Percentiles rank a stretch among this genome's conserved stretches.
Evolutionary conservation across 2,888 invertebrate species (phyloP).

Genomic region (Eremobia ochroleuca): DNA sequence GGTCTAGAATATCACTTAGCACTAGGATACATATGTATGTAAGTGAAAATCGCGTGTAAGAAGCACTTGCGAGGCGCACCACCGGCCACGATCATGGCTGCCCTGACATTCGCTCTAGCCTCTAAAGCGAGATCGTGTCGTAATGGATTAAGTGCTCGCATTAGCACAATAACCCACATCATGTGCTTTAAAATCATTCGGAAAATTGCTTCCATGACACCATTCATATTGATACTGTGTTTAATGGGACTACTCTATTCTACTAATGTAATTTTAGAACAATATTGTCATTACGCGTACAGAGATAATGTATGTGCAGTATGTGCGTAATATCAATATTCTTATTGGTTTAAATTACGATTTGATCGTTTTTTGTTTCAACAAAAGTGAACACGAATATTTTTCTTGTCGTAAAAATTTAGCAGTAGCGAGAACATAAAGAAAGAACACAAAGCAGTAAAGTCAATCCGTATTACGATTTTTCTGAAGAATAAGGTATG

Average conservation of each 20-base stretch:
- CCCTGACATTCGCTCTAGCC: slow-evolving; percentile 64
- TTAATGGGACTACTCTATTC: slow-evolving; percentile 52
- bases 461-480: background rate
- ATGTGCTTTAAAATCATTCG: slow-evolving; percentile 77
- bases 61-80: slow-evolving; percentile 3
- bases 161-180: slow-evolving; percentile 87
- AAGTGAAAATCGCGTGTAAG: slow-evolving; percentile 36
- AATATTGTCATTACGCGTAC: slow-evolving; percentile 35
- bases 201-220: slow-evolving; percentile 77
- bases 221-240: slow-evolving; percentile 73
- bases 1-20: background rate
- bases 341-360: background rate
- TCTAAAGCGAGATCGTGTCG: slow-evolving; percentile 71
- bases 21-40: background rate
- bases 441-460: background rate
- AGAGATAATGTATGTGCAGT: background rate
- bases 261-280: slow-evolving; percentile 47
- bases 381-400: background rate
- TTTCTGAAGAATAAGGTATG: background rate
- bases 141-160: slow-evolving; percentile 82
- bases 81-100: slow-evolving; percentile 49
- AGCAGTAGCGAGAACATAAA: background rate
- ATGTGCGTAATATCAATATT: slow-evolving; percentile 18
- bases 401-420: background rate
- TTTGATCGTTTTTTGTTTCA: slow-evolving; percentile 1